These are phyloP conservation scores for Fulmarus glacialis DNA, from an alignment of 2,113 vertebrate genomes.

Conservation along the genomic window DNA sequence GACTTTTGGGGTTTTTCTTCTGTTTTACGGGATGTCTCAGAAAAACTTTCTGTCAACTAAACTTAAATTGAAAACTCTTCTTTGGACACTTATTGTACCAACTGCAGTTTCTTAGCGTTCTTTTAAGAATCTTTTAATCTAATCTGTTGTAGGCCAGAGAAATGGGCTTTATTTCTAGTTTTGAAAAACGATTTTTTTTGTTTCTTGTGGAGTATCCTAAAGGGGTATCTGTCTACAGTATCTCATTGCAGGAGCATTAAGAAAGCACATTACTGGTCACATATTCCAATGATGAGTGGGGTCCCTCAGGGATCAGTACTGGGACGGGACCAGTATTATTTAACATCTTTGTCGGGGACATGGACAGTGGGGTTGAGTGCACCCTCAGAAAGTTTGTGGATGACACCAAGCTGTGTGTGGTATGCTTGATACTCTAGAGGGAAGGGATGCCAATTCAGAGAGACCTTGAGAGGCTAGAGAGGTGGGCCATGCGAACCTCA, in stretches of 20 bases:
- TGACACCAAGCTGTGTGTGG: background rate
- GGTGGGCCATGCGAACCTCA: background rate
- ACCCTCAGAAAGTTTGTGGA: background rate
- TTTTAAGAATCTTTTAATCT: background rate
- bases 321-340: background rate
- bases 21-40: background rate
- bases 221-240: background rate
- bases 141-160: background rate
- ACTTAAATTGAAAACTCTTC: background rate
- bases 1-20: background rate
- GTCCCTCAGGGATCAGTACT: background rate
- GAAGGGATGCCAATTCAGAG: background rate
- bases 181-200: background rate
- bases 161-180: background rate
- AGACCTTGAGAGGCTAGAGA: background rate
- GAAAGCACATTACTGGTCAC: background rate
- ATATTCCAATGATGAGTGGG: no score
- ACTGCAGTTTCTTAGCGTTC: background rate
- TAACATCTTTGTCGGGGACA: background rate
- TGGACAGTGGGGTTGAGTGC: background rate
- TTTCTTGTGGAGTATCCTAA: background rate
- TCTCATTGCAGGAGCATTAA: background rate
- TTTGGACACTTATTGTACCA: background rate
- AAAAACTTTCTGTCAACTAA: background rate
- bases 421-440: background rate